phyloP scores from a whole-genome alignment of 2,797 vertebrate genomes.

The Thamnophis elegans region DNA sequence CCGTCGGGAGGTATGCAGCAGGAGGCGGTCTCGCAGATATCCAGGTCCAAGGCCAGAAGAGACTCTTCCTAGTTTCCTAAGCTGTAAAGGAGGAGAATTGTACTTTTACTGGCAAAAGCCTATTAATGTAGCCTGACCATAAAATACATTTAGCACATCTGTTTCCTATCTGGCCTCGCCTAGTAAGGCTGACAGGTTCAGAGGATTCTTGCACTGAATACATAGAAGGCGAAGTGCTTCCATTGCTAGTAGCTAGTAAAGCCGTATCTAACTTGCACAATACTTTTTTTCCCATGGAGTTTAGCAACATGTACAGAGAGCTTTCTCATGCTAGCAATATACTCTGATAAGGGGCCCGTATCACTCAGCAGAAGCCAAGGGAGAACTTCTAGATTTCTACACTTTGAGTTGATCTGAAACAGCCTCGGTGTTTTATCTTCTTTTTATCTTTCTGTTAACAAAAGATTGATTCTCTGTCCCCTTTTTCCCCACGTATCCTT shows the following conservation, averaged over 20 bases:
- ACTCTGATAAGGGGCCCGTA: neutral
- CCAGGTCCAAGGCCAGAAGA: no score
- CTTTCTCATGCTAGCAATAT: neutral
- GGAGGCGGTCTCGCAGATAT: no score
- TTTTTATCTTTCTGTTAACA: neutral
- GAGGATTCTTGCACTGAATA: neutral
- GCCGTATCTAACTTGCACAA: neutral
- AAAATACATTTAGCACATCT: neutral
- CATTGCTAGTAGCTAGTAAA: neutral
- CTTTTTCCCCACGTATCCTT: neutral
- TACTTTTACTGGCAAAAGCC: neutral
- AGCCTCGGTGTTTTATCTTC: neutral
- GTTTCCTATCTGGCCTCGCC: neutral
- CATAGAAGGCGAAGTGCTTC: neutral
- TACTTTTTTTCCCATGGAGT: neutral
- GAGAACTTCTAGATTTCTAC: neutral
- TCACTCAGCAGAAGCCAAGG: neutral
- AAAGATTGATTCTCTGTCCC: neutral
- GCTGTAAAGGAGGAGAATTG: neutral
- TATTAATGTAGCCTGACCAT: neutral
- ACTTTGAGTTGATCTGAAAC: neutral
- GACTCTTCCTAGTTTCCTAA: neutral
- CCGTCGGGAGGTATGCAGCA: no score
- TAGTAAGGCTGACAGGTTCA: neutral
- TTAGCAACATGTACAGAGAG: neutral